Conservation (phyloP, 2,797 vertebrate genomes). For the Anniella stebbinsi region DNA sequence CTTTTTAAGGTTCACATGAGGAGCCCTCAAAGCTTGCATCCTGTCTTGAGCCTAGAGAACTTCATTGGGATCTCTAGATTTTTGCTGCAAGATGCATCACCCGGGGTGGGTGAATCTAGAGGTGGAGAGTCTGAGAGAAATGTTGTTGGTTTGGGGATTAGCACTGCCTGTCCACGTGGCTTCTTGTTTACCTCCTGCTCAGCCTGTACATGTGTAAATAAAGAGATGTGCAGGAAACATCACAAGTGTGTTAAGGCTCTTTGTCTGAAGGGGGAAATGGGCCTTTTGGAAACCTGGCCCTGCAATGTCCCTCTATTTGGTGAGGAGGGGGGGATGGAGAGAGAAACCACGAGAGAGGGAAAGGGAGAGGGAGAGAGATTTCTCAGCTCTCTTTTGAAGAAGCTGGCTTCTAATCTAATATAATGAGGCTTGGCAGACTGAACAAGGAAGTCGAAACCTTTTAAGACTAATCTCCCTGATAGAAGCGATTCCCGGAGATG, state of each 20-base stretch:
- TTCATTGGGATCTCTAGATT: background rate
- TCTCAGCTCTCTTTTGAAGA: conserved; percentile 71
- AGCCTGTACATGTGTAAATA: background rate
- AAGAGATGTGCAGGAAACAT: background rate
- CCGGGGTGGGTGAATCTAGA: background rate
- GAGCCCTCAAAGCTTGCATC: no score
- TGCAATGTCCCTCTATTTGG: background rate
- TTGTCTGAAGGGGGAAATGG: background rate
- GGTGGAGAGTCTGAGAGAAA: background rate
- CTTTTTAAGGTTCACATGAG: background rate
- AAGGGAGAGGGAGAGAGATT: conserved; percentile 64
- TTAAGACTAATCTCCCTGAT: conserved; percentile 74
- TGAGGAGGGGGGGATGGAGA: background rate
- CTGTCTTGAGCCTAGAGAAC: no score
- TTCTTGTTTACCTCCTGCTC: background rate
- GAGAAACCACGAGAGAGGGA: background rate
- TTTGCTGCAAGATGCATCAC: background rate
- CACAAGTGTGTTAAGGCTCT: no score
- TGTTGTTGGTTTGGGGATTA: background rate
- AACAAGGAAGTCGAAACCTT: conserved; percentile 71
- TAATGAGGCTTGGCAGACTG: conserved; percentile 74
- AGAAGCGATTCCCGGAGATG: conserved; percentile 69
- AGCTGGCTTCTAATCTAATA: conserved; percentile 59
- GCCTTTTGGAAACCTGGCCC: background rate
- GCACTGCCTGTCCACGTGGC: no score